These are phyloP conservation scores for Brotogeris chrysoptera DNA, from an alignment of 2,797 vertebrate species.

Conservation along the genomic window DNA sequence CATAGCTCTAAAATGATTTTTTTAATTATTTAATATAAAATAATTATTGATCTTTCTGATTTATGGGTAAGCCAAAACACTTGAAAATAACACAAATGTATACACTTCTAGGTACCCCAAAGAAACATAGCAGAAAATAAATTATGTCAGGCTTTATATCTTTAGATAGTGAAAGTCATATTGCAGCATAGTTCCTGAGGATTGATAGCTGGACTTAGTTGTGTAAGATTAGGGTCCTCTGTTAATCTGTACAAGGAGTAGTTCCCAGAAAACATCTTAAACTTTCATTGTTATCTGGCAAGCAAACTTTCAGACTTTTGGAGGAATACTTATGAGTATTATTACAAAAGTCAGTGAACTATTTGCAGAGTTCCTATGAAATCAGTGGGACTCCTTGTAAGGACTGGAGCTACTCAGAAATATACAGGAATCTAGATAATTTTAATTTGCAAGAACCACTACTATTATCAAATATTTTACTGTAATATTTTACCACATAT, in stretches of 20 bases:
- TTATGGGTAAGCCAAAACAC: background rate
- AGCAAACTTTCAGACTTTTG: background rate
- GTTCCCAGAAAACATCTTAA: background rate
- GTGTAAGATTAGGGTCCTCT: background rate
- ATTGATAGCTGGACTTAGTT: background rate
- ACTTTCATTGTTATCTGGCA: background rate
- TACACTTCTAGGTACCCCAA: background rate
- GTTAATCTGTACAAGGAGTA: background rate
- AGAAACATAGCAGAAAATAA: background rate
- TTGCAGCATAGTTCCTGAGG: background rate
- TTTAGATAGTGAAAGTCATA: background rate
- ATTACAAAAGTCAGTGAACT: background rate
- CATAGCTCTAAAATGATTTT: background rate
- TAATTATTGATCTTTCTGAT: background rate
- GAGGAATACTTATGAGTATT: background rate
- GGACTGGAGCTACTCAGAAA: background rate
- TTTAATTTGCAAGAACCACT: background rate
- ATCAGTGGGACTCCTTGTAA: background rate
- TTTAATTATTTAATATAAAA: background rate
- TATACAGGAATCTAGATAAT: background rate
- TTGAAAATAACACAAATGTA: background rate
- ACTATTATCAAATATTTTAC: background rate
- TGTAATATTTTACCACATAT: slow-evolving; percentile 17
- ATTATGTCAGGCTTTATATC: background rate
- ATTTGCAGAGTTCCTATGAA: background rate